Base-by-base conservation (phyloP, 2,113 vertebrate species). In the Recurvirostra avosetta region DNA sequence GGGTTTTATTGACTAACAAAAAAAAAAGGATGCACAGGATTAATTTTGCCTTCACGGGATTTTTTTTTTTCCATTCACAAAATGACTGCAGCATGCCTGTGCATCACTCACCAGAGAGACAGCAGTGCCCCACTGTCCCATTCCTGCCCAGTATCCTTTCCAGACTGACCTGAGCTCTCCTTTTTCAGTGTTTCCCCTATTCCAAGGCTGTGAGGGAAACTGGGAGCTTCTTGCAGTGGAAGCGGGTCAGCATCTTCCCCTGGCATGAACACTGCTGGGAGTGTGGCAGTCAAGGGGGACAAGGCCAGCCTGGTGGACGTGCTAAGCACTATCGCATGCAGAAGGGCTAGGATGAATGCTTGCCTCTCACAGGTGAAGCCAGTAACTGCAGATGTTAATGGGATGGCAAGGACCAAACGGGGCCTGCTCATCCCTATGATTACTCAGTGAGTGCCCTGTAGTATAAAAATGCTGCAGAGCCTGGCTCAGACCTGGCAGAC, bases 401-500 rank as follows among this genome's bases (percentile, higher is more conserved):
- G 45, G 30, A 75, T 47, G 12, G 41, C 52, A 86, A 62, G 53
- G 85, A 79, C 8, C 43, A 76, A 81, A 74, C 20, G 55, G 34
- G 49, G 29, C 29, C 32, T 20, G 9, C 23, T 85, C 47, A 82
- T 40, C 49, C 4, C 27, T 58, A 45, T 0, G 3, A 45, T 72
- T 56, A 49, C 15, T 68, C 40, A 40, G 23, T 12, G 49, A 76
- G 43, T 45, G 82, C 59, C 88, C 79, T 19, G 14, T 67, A 40
- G 19, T 40, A 36, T 56, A 30, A 5, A 87, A 92, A 75, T 68
- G 36, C 8, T 81, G 23, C 68, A 89, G 29, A 66, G 47, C 14
- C 36, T 32, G 53, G 23, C 58, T 94, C 77, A 68, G 77, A 53
- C 12, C 84, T 95, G 96, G 91, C 92, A 95, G 30, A 65, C 72